A percentile compares a stretch with the other conserved stretches of the same genome.
Evolutionary conservation across 2,113 vertebrate genomes (phyloP).

Genomic region (Bubo blakistoni): DNA sequence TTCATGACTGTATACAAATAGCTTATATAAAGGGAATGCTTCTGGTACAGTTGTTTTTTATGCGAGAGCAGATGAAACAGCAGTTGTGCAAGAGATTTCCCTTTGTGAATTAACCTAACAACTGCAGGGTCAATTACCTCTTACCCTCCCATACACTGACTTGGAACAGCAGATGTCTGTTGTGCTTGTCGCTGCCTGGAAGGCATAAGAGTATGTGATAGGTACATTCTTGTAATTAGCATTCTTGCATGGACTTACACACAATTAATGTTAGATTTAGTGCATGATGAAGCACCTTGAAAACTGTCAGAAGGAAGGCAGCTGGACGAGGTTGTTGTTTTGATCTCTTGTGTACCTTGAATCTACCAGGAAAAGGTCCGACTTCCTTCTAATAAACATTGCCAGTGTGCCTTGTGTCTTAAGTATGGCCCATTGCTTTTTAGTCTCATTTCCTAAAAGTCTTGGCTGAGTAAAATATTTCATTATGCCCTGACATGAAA

Average conservation of each 20-base stretch:
- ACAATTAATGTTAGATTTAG: conserved; percentile 36
- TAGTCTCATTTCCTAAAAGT: conserved; percentile 46
- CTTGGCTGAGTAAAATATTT: conserved; percentile 1
- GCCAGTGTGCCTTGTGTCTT: background rate
- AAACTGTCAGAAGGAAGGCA: background rate
- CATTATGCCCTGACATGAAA: background rate
- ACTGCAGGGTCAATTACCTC: conserved; percentile 55
- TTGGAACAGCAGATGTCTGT: conserved; percentile 23
- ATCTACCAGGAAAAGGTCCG: background rate
- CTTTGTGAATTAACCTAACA: conserved; percentile 40
- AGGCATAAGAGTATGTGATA: background rate
- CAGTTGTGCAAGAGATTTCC: conserved; percentile 37
- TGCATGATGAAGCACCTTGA: background rate
- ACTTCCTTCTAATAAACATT: background rate
- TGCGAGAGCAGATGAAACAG: background rate
- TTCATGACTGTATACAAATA: conserved; percentile 28
- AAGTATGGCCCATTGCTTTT: conserved; percentile 41
- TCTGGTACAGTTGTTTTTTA: background rate
- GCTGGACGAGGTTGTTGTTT: background rate
- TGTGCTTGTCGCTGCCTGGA: background rate
- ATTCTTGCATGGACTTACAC: conserved; percentile 19
- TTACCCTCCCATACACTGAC: background rate
- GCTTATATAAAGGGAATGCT: background rate
- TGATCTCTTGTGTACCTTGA: background rate
- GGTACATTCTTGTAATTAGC: conserved; percentile 43